Base-by-base conservation (phyloP, 2,888 invertebrate species). In the Acanthacorydalis orientalis region DNA sequence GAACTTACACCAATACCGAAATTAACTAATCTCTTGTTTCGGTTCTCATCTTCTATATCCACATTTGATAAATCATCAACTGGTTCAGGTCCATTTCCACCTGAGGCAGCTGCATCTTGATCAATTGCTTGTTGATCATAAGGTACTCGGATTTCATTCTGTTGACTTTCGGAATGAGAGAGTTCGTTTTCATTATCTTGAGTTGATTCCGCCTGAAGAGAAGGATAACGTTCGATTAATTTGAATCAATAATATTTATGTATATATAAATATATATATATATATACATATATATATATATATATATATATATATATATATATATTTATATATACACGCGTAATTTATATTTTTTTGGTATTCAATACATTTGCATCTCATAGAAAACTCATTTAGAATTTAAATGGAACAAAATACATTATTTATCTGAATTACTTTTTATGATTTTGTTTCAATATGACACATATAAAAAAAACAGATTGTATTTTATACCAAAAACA, bases 11-110 rank as follows among this genome's bases (percentile, higher is more conserved):
- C 62, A 51, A 72, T 75, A 15, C 80, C 79, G 62, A 81, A 81
- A 60, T 74, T 79, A 58, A 80, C 69, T 67, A 78, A 83, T 72
- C 88, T 75, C 65, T 88, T 89, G 66, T 86, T 83, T 60, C 88
- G 76, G 65, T 83, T 82, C 62, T 84, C 83, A 60, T 85, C 80
- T 58, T 78, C 79, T 9, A 16, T 32, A 56, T 82, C 83, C 48
- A 74, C 72, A 57, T 83, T 80, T 54, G 80, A 79, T 55, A 83
- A 72, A 58, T 84, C 75, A 60, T 83, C 78, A 57, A 78, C 80
- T 54, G 83, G 76, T 57, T 73, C 72, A 50, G 78, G 77, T 46
- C 71, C 68, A 42, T 75, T 77, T 57, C 77, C 76, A 44, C 79
- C 76, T 23, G 76, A 72, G 50, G 64, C 62, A 9, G 65, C 64